A percentile compares a stretch with the other conserved stretches of the same genome.
These are phyloP conservation scores for Drosophila ercepeae DNA, from an alignment of 1,140 invertebrate species.

Conservation along the genomic window DNA sequence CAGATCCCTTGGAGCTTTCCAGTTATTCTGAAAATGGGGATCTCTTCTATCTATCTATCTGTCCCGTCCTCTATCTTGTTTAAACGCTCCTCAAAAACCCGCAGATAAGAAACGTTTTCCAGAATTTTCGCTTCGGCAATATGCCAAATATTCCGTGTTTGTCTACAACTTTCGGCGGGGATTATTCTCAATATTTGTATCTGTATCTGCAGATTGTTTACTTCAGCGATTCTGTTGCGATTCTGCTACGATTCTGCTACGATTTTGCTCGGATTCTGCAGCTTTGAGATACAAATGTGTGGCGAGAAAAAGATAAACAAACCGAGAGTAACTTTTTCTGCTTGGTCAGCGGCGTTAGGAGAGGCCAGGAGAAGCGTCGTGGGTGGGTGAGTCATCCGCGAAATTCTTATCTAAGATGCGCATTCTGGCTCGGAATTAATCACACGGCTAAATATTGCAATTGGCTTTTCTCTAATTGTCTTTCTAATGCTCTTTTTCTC, in stretches of 20 bases:
- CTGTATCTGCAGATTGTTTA: slow-evolving; percentile 39
- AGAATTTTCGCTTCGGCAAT: slow-evolving; percentile 40
- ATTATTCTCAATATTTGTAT: slow-evolving; percentile 20
- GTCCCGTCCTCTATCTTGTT: slow-evolving; percentile 45
- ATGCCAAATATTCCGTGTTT: slow-evolving; percentile 19
- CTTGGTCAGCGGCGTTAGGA: background rate
- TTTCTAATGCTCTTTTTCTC: background rate
- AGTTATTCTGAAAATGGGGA: slow-evolving; percentile 26
- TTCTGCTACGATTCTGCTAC: too few species aligned
- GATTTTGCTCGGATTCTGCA: too few species aligned
- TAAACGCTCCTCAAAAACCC: slow-evolving; percentile 6
- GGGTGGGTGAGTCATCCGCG: slow-evolving; percentile 31
- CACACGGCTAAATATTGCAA: slow-evolving; percentile 44
- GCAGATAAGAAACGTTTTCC: slow-evolving; percentile 36
- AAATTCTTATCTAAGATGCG: slow-evolving; percentile 37
- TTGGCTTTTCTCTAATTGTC: background rate
- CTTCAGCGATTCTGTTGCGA: background rate
- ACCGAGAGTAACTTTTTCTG: slow-evolving; percentile 2
- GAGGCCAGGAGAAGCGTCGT: background rate
- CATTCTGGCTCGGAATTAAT: slow-evolving; percentile 34
- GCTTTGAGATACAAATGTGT: background rate
- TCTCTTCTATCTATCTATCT: slow-evolving; percentile 32
- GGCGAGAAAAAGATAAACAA: slow-evolving; percentile 15
- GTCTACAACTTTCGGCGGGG: slow-evolving; percentile 10
- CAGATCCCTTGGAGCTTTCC: slow-evolving; percentile 21